Evolutionary conservation across 2,797 vertebrate species (phyloP), one percentile per base, ranked within the genome.

Genomic region (Acanthiza pusilla): DNA sequence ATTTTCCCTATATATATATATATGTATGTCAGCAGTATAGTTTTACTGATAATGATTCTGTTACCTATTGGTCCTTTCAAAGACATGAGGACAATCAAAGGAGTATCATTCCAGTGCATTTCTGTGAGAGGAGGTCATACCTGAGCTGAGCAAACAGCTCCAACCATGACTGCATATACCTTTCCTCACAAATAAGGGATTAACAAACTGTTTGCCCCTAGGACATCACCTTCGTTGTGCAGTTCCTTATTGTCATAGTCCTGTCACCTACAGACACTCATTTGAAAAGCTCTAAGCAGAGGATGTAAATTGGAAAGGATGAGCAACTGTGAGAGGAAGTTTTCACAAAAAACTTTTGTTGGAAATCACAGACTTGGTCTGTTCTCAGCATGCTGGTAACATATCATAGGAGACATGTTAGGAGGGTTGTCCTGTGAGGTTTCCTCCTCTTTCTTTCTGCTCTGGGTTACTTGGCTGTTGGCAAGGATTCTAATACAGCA

Each of bases 401-500:
- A 0, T 40, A 17, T 38, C 10, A 62, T 3, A 72, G 45, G 51
- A 87, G 30, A 13, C 5, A 14, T 1, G 0, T 81, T 54, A 89
- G 43, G 19, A 57, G 16, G 5, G 2, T 15, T 83, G 38, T 40
- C 32, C 61, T 74, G 13, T 65, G 32, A 67, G 8, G 6, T 51
- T 75, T 75, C 26, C 11, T 50, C 14, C 20, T 74, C 53, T 60
- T 89, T 48, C 47, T 32, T 74, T 83, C 43, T 81, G 7, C 13
- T 90, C 32, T 45, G 21, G 5, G 10, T 81, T 60, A 25, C 29
- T 60, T 72, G 11, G 32, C 13, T 77, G 10, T 58, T 83, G 40
- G 17, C 19, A 55, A 74, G 25, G 27, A 42, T 63, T 71, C 50
- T 58, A 38, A n/a, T 22, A 34, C 9, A 94, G 29, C 2, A 4